Evolutionary conservation across 2,888 invertebrate species (phyloP).

Genomic region (Agonopterix subpropinquella): DNA sequence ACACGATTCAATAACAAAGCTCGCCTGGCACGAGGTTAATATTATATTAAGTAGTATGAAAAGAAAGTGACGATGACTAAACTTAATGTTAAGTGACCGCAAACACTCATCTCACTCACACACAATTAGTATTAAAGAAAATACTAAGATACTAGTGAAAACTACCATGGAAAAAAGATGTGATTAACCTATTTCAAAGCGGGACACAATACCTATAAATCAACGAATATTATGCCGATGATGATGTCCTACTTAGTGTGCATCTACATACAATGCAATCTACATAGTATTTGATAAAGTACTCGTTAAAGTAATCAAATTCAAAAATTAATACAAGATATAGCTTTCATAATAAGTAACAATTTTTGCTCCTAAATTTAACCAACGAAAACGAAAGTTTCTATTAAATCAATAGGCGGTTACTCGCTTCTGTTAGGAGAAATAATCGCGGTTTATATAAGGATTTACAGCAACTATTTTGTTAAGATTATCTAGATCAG

Average conservation of each 20-base stretch:
- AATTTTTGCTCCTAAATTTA: conserved; percentile 59
- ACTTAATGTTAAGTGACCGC: conserved; percentile 58
- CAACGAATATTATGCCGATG: conserved; percentile 53
- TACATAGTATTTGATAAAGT: conserved; percentile 31
- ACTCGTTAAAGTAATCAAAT: conserved; percentile 42
- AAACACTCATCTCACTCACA: conserved; percentile 57
- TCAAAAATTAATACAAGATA: conserved; percentile 44
- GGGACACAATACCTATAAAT: conserved; percentile 43
- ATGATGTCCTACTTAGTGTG: conserved; percentile 39
- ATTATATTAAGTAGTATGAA: conserved; percentile 41
- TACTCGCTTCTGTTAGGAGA: conserved; percentile 37
- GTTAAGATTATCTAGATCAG: conserved; percentile 62
- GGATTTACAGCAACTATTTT: conserved; percentile 67
- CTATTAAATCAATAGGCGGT: conserved; percentile 38
- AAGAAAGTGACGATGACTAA: conserved; percentile 47
- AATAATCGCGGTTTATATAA: conserved; percentile 51
- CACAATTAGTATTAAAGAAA: conserved; percentile 51
- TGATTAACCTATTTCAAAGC: conserved; percentile 47
- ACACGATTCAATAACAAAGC: conserved; percentile 58
- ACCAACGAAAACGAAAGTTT: conserved; percentile 53
- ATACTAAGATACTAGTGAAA: conserved; percentile 45
- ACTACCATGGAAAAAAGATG: conserved; percentile 52
- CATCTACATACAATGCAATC: conserved; percentile 39
- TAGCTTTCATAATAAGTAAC: conserved; percentile 60
- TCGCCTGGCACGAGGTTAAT: conserved; percentile 46